Percentiles rank a stretch among this genome's conserved stretches.
Evolutionary conservation across 2,797 vertebrate genomes (phyloP).

Genomic region (Oreochromis grahami): DNA sequence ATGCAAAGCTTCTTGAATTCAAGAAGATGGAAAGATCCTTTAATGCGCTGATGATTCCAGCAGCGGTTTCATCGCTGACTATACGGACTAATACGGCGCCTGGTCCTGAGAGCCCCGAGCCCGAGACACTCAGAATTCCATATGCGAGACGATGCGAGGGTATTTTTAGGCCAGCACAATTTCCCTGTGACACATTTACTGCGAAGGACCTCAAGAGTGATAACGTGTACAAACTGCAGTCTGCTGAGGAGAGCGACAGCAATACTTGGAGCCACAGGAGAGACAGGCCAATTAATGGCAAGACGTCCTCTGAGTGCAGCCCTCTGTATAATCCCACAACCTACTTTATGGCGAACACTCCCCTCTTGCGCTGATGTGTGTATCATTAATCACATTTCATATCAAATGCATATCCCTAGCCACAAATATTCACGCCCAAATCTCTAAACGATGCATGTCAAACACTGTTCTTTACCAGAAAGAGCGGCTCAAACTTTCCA

Average conservation of each 20-base stretch:
- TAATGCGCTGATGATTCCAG: not conserved
- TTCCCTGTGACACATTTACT: conserved; percentile 64
- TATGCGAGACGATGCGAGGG: conserved; percentile 17
- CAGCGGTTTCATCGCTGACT: conserved; percentile 6
- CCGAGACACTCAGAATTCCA: conserved; percentile 19
- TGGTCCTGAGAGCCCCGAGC: not conserved
- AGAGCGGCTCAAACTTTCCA: conserved; percentile 18
- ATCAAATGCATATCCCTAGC: conserved; percentile 51
- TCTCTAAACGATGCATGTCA: conserved; percentile 32
- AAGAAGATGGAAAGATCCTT: not conserved
- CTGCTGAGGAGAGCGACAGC: conserved; percentile 51
- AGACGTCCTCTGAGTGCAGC: conserved; percentile 45
- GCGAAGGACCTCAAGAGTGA: conserved; percentile 61
- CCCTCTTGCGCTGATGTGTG: conserved; percentile 32
- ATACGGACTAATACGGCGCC: not conserved
- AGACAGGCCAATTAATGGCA: conserved; percentile 62
- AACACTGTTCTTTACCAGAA: not conserved
- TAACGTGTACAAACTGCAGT: conserved; percentile 46
- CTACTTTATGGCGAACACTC: conserved; percentile 37
- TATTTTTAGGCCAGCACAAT: conserved; percentile 66
- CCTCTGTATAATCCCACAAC: conserved; percentile 58
- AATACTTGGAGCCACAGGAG: conserved; percentile 55
- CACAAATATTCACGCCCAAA: conserved; percentile 37
- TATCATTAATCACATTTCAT: conserved; percentile 67
- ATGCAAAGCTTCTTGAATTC: not conserved